Percentiles rank a stretch among this genome's conserved stretches.
Evolutionary conservation across 2,888 invertebrate species (phyloP).

Genomic region (Papilio demoleus): DNA sequence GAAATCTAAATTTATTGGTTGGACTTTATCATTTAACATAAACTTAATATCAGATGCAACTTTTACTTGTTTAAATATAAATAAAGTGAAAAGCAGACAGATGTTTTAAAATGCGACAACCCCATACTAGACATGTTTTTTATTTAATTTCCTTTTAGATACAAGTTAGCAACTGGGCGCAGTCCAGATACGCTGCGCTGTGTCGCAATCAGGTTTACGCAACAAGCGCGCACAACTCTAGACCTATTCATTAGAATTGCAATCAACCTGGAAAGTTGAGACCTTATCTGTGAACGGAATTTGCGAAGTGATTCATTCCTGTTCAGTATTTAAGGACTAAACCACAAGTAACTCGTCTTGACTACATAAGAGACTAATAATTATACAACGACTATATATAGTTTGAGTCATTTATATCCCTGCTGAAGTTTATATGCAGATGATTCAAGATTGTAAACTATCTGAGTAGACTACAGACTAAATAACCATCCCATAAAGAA

Average conservation of each 20-base stretch:
- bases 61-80: too few relatives aligned
- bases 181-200: not conserved
- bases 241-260: slow-evolving; percentile 20
- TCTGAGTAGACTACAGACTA: too few relatives aligned
- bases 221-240: not conserved
- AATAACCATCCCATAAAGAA: too few relatives aligned
- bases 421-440: too few relatives aligned
- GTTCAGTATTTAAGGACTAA: slow-evolving; percentile 4
- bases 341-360: not conserved
- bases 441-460: too few relatives aligned
- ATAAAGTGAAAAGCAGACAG: not conserved
- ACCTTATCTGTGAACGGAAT: slow-evolving; percentile 16
- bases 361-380: not conserved
- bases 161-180: slow-evolving; percentile 16
- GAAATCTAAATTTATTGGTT: too few relatives aligned
- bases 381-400: too few relatives aligned
- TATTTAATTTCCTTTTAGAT: not conserved
- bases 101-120: not conserved
- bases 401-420: too few relatives aligned
- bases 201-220: slow-evolving; percentile 10
- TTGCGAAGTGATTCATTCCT: slow-evolving; percentile 11
- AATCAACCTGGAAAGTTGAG: slow-evolving; percentile 21
- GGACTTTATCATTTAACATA: too few relatives aligned
- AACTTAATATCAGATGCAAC: too few relatives aligned
- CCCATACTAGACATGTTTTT: not conserved